Percentiles rank a stretch among this genome's conserved stretches.
Conservation (phyloP, 2,888 invertebrate species). For the Bellardia bayeri region DNA sequence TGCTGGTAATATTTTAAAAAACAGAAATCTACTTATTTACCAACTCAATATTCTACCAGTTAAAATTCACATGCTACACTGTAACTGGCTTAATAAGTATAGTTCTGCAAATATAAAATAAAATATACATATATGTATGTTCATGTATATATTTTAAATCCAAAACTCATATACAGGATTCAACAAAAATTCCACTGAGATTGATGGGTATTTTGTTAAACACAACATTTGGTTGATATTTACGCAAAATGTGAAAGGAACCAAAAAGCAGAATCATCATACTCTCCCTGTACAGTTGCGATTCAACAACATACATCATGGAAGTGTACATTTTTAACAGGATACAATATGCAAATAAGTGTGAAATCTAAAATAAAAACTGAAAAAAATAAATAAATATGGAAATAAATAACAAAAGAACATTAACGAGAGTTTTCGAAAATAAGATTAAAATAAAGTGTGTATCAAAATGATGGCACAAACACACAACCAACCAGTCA, state of each 20-base stretch:
- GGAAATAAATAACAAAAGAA: constrained; percentile 49
- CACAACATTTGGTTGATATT: constrained; percentile 39
- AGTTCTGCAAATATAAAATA: constrained; percentile 57
- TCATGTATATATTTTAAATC: constrained; percentile 70
- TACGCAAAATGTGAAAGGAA: constrained; percentile 11
- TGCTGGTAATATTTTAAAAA: too few relatives aligned
- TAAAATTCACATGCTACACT: constrained; percentile 1
- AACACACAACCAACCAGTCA: not conserved
- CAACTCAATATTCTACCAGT: not conserved
- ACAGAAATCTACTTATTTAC: not conserved
- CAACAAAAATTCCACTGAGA: constrained; percentile 44
- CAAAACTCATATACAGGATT: constrained; percentile 32
- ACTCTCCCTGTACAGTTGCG: not conserved
- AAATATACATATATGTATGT: too few relatives aligned
- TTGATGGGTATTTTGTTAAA: constrained; percentile 60
- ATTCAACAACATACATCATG: constrained; percentile 2
- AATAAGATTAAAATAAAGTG: constrained; percentile 57
- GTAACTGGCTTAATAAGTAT: constrained; percentile 47
- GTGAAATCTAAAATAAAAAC: constrained; percentile 27
- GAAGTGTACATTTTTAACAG: constrained; percentile 25
- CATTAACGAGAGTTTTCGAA: constrained; percentile 63
- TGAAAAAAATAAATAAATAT: constrained; percentile 25
- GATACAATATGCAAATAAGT: constrained; percentile 53
- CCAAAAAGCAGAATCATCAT: not conserved
- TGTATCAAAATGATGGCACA: not conserved